Evolutionary conservation across 2,888 invertebrate genomes (phyloP), one percentile per base, ranked within the genome.

Genomic region (Lepidocyrtinus sp.): DNA sequence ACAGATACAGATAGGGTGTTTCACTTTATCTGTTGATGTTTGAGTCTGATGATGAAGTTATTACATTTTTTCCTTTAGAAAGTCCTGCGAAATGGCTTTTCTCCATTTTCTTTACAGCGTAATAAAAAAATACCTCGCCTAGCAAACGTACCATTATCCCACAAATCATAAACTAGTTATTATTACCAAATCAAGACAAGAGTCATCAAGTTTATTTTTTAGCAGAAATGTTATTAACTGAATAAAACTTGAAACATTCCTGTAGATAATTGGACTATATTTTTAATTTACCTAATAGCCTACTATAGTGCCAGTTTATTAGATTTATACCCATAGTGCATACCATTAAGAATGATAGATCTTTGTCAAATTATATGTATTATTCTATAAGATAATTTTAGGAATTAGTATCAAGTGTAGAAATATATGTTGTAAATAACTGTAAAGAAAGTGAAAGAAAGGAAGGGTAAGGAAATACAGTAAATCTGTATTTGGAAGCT

Each of bases 1-100:
- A 69, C 69, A 69, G 19, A 17, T 12, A 17, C 19, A 46, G 69
- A 69, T 26, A 61, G 21, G 24, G 55, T 46, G 25, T 26, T 17
- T 27, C 21, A 45, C 25, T 76, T 55, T 76, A 61, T 77, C 70
- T 45, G 50, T 50, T n/a, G 46, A 63, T 59, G 65, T 72, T 67
- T 72, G 77, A 77, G 71, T 67, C 71, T 77, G 77, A 77, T 67
- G 45, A 50, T 50, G 36, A 36, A 36, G 36, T 36, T 36, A 36
- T 5, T 36, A 7, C 36, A 5, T 12, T 36, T 5, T 36, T 36
- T 12, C 36, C 36, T 12, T 36, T 36, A 12, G 12, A 36, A 7
- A 5, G 36, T 12, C 5, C 12, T 12, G 36, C 5, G 36, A 5
- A 36, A 7, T 36, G 36, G 12, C 12, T 36, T n/a, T n/a, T n/a